These are phyloP conservation scores for Spilosoma lubricipeda DNA, from an alignment of 2,888 invertebrate genomes.

Conservation along the genomic window DNA sequence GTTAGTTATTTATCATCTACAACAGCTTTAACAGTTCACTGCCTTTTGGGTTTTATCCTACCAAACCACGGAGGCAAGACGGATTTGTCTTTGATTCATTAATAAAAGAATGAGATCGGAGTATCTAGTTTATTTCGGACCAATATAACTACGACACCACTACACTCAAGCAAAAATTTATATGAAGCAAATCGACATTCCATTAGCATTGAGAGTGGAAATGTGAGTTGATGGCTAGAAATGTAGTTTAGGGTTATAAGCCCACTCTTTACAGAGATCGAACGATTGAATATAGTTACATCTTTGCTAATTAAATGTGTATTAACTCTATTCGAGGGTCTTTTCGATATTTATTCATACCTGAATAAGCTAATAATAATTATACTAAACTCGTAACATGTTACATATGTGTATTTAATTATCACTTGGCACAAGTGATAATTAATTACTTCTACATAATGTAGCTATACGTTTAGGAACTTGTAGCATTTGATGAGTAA, in stretches of 20 bases:
- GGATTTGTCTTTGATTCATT: too few relatives aligned
- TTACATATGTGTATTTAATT: conserved; percentile 33
- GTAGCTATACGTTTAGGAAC: too few relatives aligned
- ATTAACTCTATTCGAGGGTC: conserved; percentile 23
- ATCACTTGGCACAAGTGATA: too few relatives aligned
- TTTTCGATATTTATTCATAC: conserved; percentile 42
- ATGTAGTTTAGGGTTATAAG: too few relatives aligned
- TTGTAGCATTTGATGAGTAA: neutral
- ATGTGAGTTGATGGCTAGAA: too few relatives aligned
- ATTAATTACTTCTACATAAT: conserved; percentile 13
- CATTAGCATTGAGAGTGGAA: too few relatives aligned
- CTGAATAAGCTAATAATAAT: conserved; percentile 29
- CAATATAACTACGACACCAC: neutral
- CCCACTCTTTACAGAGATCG: neutral
- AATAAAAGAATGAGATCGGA: neutral
- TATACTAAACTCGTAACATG: conserved; percentile 24
- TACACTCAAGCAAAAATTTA: too few relatives aligned
- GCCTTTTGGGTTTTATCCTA: too few relatives aligned
- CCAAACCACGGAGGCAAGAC: too few relatives aligned
- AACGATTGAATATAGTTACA: neutral
- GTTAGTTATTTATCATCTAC: too few relatives aligned
- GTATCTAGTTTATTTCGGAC: neutral
- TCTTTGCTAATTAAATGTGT: conserved; percentile 19
- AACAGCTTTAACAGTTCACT: too few relatives aligned
- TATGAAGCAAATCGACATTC: too few relatives aligned